Evolutionary conservation across 1,140 invertebrate genomes (phyloP).

Genomic region (Zelostemma sp.): DNA sequence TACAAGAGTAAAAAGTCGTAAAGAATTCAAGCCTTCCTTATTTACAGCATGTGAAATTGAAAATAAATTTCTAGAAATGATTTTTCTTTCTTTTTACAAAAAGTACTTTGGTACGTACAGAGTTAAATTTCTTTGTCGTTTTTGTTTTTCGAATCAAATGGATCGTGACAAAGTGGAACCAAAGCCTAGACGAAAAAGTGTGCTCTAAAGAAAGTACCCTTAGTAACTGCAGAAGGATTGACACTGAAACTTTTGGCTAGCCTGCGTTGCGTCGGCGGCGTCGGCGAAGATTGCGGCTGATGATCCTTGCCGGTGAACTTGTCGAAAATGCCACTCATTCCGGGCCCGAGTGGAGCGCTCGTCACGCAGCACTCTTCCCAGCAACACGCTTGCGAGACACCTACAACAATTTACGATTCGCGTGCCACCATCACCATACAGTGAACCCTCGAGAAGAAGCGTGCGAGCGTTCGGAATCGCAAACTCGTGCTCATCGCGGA

Average conservation of each 20-base stretch:
- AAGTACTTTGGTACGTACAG: too few relatives aligned
- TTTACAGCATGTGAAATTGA: not conserved
- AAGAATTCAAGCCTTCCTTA: not conserved
- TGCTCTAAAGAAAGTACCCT: slow-evolving; percentile 64
- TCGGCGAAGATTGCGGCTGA: slow-evolving; percentile 74
- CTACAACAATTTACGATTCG: slow-evolving; percentile 61
- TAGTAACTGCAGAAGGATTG: slow-evolving; percentile 75
- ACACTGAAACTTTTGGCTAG: slow-evolving; percentile 92
- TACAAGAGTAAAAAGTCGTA: not conserved
- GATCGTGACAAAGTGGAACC: not conserved
- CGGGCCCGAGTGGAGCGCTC: slow-evolving; percentile 55
- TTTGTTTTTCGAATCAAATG: not conserved
- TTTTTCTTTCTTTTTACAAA: too few relatives aligned
- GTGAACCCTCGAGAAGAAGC: slow-evolving; percentile 21
- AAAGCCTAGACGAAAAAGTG: slow-evolving; percentile 17
- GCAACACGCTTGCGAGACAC: slow-evolving; percentile 68
- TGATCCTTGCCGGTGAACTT: slow-evolving; percentile 56
- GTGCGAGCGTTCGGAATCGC: slow-evolving; percentile 27
- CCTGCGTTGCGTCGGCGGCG: slow-evolving; percentile 84
- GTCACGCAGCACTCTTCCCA: slow-evolving; percentile 69
- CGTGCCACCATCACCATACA: slow-evolving; percentile 58
- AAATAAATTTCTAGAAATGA: not conserved
- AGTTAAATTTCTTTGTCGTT: too few relatives aligned
- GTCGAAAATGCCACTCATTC: slow-evolving; percentile 52
- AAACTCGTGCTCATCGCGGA: not conserved